Conservation (phyloP, 2,888 invertebrate genomes). For the Trichacis sp. region DNA sequence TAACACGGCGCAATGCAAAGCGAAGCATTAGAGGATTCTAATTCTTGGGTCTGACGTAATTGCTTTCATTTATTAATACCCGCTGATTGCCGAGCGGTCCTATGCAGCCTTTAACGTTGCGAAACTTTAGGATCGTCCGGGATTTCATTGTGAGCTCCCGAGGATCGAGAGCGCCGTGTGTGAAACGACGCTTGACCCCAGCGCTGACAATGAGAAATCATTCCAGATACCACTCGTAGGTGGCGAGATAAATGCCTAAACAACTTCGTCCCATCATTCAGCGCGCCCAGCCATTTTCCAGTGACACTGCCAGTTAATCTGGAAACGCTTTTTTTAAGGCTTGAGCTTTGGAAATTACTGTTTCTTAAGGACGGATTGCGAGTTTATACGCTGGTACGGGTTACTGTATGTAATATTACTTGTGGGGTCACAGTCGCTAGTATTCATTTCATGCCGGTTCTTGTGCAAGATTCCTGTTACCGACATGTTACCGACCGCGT, state of each 20-base stretch:
- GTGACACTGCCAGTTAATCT: too few species aligned
- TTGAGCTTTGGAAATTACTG: too few species aligned
- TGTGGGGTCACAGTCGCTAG: too few species aligned
- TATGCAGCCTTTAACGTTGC: not conserved
- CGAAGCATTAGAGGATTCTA: not conserved
- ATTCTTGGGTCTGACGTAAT: conserved; percentile 9
- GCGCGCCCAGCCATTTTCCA: too few species aligned
- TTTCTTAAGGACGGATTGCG: too few species aligned
- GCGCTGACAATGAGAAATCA: conserved; percentile 3
- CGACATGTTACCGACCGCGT: too few species aligned
- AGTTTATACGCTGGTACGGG: too few species aligned
- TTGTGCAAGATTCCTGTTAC: too few species aligned
- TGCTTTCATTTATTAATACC: conserved; percentile 22
- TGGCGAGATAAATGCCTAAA: conserved; percentile 3
- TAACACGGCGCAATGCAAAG: conserved; percentile 5
- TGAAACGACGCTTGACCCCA: not conserved
- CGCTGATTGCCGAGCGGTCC: conserved; percentile 22
- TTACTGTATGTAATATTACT: too few species aligned
- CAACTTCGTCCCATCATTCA: too few species aligned
- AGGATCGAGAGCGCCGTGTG: not conserved
- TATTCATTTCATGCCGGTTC: too few species aligned
- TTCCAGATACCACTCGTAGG: not conserved
- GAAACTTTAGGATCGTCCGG: conserved; percentile 1
- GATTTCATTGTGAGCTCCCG: not conserved
- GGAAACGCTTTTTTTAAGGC: too few species aligned